phyloP scores from a whole-genome alignment of 2,113 vertebrate genomes.

The Gymnobelideus leadbeateri region DNA sequence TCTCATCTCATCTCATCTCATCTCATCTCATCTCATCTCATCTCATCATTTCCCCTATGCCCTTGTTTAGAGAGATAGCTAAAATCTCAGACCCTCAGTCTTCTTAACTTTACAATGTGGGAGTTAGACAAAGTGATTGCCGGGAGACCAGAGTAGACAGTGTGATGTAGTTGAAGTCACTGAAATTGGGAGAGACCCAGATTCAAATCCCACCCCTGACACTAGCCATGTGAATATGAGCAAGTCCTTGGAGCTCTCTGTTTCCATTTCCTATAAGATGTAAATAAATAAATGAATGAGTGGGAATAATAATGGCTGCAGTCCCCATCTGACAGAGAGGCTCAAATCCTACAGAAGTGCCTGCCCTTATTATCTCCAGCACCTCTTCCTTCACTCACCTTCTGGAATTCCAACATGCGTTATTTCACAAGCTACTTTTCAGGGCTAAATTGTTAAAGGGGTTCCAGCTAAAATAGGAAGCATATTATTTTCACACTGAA shows the following conservation, averaged over 20 bases:
- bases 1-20: too few relatives aligned
- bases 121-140: background rate
- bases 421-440: conserved; percentile 28
- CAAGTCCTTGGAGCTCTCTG: too few relatives aligned
- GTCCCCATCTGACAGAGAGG: background rate
- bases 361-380: background rate
- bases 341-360: background rate
- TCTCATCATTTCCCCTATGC: background rate
- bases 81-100: background rate
- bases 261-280: too few relatives aligned
- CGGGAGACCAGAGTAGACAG: background rate
- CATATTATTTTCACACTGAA: background rate
- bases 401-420: background rate
- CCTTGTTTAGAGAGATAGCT: background rate
- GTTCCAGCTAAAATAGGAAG: background rate
- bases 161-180: background rate
- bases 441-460: background rate
- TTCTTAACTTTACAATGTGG: background rate
- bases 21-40: too few relatives aligned
- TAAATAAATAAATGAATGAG: too few relatives aligned
- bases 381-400: background rate
- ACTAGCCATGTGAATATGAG: background rate
- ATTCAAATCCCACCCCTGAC: background rate
- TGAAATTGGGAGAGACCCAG: background rate
- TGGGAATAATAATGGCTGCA: background rate